Conservation (phyloP, 1,140 invertebrate genomes). For the Leptinotarsa defecta region DNA sequence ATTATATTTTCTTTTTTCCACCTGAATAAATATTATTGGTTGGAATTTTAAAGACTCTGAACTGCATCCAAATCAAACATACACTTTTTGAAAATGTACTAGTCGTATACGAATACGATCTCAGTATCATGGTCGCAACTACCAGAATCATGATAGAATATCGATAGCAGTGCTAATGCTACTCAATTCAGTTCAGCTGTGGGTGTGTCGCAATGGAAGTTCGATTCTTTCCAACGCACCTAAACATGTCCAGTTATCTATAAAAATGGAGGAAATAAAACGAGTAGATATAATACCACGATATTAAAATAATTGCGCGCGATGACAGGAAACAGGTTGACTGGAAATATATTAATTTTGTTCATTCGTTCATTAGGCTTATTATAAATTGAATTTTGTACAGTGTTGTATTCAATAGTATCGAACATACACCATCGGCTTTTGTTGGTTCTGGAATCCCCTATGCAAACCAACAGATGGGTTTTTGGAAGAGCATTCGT, state of each 20-base stretch:
- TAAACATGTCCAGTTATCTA: background rate
- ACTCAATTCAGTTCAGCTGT: background rate
- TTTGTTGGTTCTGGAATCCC: too few relatives aligned
- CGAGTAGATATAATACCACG: slow-evolving; percentile 14
- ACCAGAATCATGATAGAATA: background rate
- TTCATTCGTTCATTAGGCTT: background rate
- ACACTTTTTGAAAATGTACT: too few relatives aligned
- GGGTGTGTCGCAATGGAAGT: background rate
- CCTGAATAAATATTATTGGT: too few relatives aligned
- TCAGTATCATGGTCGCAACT: background rate
- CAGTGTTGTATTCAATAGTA: background rate
- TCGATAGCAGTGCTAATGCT: background rate
- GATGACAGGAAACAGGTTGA: slow-evolving; percentile 22
- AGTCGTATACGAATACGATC: too few relatives aligned
- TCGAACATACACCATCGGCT: background rate
- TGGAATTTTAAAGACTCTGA: too few relatives aligned
- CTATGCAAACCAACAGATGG: too few relatives aligned
- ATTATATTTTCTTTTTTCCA: too few relatives aligned
- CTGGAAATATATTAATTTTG: slow-evolving; percentile 11
- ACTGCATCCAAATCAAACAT: too few relatives aligned
- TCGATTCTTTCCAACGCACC: background rate
- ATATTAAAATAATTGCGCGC: slow-evolving; percentile 17
- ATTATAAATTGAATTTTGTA: background rate
- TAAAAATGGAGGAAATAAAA: slow-evolving; percentile 13
- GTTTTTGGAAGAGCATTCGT: too few relatives aligned